Percentiles rank a stretch among this genome's conserved stretches.
These are phyloP conservation scores for Synanthedon vespiformis DNA, from an alignment of 2,888 invertebrate species.

Conservation along the genomic window DNA sequence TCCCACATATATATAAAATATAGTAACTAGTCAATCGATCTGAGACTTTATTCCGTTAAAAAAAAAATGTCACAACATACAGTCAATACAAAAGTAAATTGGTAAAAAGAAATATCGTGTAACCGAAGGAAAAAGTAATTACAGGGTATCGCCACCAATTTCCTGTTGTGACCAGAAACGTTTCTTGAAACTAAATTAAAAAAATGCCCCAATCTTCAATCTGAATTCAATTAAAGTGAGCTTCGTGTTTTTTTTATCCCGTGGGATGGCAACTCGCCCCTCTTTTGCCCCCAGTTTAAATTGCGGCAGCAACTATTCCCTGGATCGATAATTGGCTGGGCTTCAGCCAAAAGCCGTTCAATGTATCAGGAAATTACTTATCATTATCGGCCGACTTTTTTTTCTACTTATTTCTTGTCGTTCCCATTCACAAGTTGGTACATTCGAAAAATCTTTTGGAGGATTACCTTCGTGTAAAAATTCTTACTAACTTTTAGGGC, in stretches of 20 bases:
- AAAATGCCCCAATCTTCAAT: not conserved
- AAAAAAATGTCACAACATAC: too few relatives aligned
- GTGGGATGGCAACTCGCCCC: not conserved
- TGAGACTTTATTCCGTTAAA: too few relatives aligned
- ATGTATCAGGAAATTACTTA: not conserved
- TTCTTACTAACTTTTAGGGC: too few relatives aligned
- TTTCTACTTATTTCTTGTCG: not conserved
- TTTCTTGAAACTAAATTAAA: not conserved
- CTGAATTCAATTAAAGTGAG: not conserved
- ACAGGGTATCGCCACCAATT: not conserved
- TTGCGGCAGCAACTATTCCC: not conserved
- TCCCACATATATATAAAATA: too few relatives aligned
- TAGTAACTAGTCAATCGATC: too few relatives aligned
- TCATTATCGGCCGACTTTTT: not conserved
- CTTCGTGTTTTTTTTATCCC: not conserved
- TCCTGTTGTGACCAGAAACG: not conserved
- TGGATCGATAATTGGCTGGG: not conserved
- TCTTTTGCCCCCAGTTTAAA: not conserved
- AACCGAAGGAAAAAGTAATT: too few relatives aligned
- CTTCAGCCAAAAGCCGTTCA: not conserved
- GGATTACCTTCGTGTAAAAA: too few relatives aligned
- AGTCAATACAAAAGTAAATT: too few relatives aligned
- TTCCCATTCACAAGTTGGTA: not conserved
- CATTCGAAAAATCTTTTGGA: too few relatives aligned
- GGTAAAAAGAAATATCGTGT: too few relatives aligned